Evolutionary conservation across 2,113 vertebrate genomes (phyloP).

Genomic region (Myotis davidii): DNA sequence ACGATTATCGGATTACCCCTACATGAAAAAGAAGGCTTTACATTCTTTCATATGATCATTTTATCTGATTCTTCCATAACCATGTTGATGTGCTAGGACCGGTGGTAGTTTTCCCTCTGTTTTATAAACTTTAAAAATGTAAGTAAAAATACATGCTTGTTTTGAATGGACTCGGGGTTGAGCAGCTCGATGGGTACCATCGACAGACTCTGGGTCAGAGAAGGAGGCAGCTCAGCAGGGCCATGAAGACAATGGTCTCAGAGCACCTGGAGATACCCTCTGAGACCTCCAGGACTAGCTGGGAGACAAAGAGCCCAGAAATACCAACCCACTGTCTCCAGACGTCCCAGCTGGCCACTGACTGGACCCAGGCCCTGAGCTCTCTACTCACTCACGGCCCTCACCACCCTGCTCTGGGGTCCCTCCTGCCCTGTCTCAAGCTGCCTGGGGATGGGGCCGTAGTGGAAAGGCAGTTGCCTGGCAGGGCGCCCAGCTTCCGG

Average conservation of each 20-base stretch:
- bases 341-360: not conserved
- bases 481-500: not conserved
- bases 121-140: conserved; percentile 25
- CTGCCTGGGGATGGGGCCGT: not conserved
- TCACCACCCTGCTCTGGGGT: not conserved
- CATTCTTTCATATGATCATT: not conserved
- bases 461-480: not conserved
- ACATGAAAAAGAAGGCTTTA: not conserved
- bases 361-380: not conserved
- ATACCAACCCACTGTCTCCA: not conserved
- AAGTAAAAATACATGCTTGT: not conserved
- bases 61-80: conserved; percentile 14
- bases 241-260: not conserved
- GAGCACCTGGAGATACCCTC: not conserved
- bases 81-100: not conserved
- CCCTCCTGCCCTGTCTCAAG: not conserved
- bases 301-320: not conserved
- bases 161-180: not conserved
- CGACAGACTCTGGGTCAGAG: not conserved
- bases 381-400: not conserved
- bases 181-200: not conserved
- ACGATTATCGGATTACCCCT: not conserved
- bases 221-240: not conserved
- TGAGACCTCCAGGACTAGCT: not conserved
- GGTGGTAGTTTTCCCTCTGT: not conserved